Percentiles rank a stretch among this genome's conserved stretches.
These are phyloP conservation scores for Nettapus auritus DNA, from an alignment of 2,113 vertebrate genomes.

Conservation along the genomic window DNA sequence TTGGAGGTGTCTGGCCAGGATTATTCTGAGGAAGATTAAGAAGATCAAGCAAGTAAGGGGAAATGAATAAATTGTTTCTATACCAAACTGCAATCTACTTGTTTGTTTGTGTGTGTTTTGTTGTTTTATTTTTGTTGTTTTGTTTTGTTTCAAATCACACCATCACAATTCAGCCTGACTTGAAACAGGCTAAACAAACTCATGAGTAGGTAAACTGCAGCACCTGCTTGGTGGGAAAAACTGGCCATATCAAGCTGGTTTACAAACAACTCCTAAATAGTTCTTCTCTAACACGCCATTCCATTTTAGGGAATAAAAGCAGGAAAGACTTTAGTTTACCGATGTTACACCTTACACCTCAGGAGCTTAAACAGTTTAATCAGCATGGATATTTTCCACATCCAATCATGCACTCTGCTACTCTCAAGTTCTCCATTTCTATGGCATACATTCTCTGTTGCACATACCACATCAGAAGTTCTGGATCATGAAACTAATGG, in stretches of 20 bases:
- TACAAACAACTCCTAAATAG: background rate
- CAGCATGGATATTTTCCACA: background rate
- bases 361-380: background rate
- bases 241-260: background rate
- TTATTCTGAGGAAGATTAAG: conserved; percentile 79
- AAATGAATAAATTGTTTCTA: background rate
- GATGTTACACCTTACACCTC: background rate
- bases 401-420: background rate
- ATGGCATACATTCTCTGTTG: background rate
- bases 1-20: conserved; percentile 85
- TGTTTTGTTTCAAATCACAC: background rate
- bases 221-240: background rate
- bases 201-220: background rate
- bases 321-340: background rate
- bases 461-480: background rate
- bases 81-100: background rate
- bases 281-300: background rate
- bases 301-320: background rate
- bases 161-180: background rate
- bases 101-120: background rate
- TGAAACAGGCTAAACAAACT: background rate
- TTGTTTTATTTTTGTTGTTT: too few species aligned
- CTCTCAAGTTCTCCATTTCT: background rate
- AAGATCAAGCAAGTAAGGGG: background rate
- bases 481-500: background rate